Conservation (phyloP, 2,113 vertebrate genomes). For the Actinemys pallida region DNA sequence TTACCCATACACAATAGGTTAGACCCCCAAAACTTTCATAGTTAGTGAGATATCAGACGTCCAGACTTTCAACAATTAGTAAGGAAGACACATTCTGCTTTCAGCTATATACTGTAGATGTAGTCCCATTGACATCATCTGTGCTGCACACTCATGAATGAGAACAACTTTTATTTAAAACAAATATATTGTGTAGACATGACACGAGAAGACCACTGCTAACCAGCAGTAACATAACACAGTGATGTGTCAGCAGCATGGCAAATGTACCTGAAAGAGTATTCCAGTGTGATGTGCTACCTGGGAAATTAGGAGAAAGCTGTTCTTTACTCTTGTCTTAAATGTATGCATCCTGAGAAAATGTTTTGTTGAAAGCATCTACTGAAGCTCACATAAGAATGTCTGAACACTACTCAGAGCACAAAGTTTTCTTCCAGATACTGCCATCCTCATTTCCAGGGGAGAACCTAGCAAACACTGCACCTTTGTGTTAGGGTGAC, state of each 20-base stretch:
- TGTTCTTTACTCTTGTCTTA: neutral
- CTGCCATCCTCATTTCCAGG: neutral
- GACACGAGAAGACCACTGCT: neutral
- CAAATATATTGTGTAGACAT: neutral
- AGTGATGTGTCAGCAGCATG: neutral
- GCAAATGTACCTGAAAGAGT: neutral
- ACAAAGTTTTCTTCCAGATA: neutral
- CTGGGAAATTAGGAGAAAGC: neutral
- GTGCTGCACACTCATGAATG: neutral
- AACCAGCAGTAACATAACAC: neutral
- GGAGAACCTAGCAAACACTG: neutral
- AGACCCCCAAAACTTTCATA: neutral
- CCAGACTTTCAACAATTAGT: fast-evolving
- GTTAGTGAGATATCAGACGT: neutral
- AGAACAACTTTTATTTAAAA: slow-evolving; percentile 10
- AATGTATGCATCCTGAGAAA: neutral
- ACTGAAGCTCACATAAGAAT: slow-evolving; percentile 5
- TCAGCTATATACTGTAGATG: neutral
- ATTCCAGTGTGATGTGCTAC: neutral
- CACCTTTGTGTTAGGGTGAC: neutral
- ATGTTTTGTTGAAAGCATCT: neutral
- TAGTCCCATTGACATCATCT: neutral
- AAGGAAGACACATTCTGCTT: neutral
- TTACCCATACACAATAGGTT: too few relatives aligned
- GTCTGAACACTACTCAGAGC: neutral